Base-by-base conservation (phyloP, 2,888 invertebrate species). In the Camptogramma bilineatum region DNA sequence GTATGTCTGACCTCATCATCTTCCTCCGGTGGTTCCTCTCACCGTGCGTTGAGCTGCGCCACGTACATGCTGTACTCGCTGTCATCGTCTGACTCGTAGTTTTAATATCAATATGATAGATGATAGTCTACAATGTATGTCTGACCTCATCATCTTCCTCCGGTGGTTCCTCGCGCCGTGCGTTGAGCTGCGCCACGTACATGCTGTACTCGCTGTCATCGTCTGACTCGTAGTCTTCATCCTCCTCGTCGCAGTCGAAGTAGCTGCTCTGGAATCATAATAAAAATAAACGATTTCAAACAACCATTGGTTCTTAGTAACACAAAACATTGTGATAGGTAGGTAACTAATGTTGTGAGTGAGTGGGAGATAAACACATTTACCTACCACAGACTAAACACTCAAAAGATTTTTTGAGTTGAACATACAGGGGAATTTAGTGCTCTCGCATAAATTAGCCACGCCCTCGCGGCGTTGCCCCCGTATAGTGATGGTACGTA, bases 241-340 rank as follows among this genome's bases (percentile, higher is more conserved):
- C 85, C 0, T 88, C 72, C 10, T 73, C 88, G 17, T 90, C 92
- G 31, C 90, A 89, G 50, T 90, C 91, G 75, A 93, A 94, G 72
- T 87, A 93, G 4, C 92, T 89, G 64, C 91, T 88, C 86, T 93
- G 82, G 1, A 72, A 74, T 50, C 17, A 55, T 7, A 57, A 24
- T 47, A 34, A 21, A n/a, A n/a, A 24, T 24, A 24, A 24, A 24
- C 24, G 24, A 24, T n/a, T n/a, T n/a, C n/a, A n/a, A n/a, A n/a
- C n/a, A n/a, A n/a, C n/a, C n/a, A n/a, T n/a, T n/a, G n/a, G n/a
- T n/a, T n/a, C n/a, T n/a, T n/a, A n/a, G n/a, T n/a, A n/a, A n/a
- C n/a, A n/a, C n/a, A n/a, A n/a, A n/a, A n/a, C n/a, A n/a, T n/a
- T n/a, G n/a, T n/a, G n/a, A 24, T 24, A 24, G 2, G 24, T 24